These are phyloP conservation scores for Apis laboriosa DNA, from an alignment of 1,140 invertebrate genomes.

Conservation along the genomic window DNA sequence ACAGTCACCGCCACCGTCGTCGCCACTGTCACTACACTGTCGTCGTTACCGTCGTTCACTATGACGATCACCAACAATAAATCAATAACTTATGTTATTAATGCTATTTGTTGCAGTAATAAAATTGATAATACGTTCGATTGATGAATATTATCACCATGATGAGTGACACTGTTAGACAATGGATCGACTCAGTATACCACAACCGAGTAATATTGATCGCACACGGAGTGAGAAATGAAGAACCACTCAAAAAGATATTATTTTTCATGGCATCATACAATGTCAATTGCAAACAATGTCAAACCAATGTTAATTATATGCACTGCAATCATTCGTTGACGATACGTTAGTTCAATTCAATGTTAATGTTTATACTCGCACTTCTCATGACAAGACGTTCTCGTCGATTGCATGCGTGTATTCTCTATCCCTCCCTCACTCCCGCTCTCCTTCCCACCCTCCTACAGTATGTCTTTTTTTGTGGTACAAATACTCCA, in stretches of 20 bases:
- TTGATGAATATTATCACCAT: conserved; percentile 45
- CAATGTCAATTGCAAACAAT: conserved; percentile 5
- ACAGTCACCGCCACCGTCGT: conserved; percentile 20
- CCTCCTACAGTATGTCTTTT: conserved; percentile 15
- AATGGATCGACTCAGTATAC: conserved; percentile 70
- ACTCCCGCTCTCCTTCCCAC: not conserved
- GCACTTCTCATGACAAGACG: conserved; percentile 16
- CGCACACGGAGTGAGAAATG: conserved; percentile 48
- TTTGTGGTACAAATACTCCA: conserved; percentile 39
- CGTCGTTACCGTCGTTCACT: conserved; percentile 1
- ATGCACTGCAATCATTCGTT: not conserved
- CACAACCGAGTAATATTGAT: conserved; percentile 78
- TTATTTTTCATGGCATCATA: conserved; percentile 42
- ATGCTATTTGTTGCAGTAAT: conserved; percentile 33
- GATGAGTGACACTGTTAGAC: conserved; percentile 58
- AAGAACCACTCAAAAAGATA: conserved; percentile 34
- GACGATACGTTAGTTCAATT: not conserved
- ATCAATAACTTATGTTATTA: conserved; percentile 11
- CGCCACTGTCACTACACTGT: conserved; percentile 31
- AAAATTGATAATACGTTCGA: conserved; percentile 53
- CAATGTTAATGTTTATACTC: conserved; percentile 4
- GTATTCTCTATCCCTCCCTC: conserved; percentile 18
- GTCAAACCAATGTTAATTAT: conserved; percentile 17
- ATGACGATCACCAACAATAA: not conserved
- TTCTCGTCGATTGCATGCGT: conserved; percentile 31